A percentile compares a stretch with the other conserved stretches of the same genome.
Conservation (phyloP, 2,797 vertebrate species). For the Eulemur coronatus region DNA sequence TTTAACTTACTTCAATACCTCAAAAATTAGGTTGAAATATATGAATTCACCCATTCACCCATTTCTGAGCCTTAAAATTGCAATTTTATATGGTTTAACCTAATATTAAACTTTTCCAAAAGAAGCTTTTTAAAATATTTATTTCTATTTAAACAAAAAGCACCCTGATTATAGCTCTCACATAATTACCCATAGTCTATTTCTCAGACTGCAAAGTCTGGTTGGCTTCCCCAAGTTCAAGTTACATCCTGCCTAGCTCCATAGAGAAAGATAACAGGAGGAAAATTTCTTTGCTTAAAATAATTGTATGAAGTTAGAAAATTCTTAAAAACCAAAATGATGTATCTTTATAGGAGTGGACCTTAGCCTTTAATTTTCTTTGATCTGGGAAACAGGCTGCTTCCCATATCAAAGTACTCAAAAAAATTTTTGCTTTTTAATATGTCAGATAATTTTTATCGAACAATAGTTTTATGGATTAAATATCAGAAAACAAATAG, state of each 20-base stretch:
- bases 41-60: not conserved
- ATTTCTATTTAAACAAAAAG: not conserved
- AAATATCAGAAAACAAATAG: not conserved
- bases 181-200: not conserved
- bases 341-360: not conserved
- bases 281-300: conserved; percentile 2
- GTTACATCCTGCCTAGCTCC: not conserved
- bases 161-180: not conserved
- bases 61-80: not conserved
- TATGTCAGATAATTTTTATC: not conserved
- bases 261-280: not conserved
- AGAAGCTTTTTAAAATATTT: not conserved
- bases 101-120: not conserved
- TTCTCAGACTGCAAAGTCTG: not conserved
- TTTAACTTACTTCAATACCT: not conserved
- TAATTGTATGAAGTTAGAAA: not conserved
- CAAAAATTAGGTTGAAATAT: not conserved
- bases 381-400: not conserved
- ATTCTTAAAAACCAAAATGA: conserved; percentile 11
- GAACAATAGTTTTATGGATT: not conserved
- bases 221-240: not conserved
- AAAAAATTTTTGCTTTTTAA: not conserved
- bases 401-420: not conserved
- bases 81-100: not conserved
- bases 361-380: not conserved